Evolutionary conservation across 2,113 vertebrate species (phyloP).

Genomic region (Clarias batrachus): DNA sequence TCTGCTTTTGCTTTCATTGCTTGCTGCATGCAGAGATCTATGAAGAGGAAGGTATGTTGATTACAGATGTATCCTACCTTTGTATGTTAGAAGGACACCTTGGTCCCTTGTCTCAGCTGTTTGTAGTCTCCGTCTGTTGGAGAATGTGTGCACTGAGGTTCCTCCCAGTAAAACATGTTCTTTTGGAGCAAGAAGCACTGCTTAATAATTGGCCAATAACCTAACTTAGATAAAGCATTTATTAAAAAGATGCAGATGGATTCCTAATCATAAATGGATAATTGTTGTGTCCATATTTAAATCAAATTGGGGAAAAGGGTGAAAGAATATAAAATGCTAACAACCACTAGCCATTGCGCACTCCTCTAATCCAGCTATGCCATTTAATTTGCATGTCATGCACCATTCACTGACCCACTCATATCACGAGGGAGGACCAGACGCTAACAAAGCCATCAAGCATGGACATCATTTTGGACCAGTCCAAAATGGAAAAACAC

Average conservation of each 20-base stretch:
- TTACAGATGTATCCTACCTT: slow-evolving; percentile 50
- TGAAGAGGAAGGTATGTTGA: slow-evolving; percentile 76
- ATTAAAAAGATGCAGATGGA: neutral
- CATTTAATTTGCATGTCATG: slow-evolving; percentile 67
- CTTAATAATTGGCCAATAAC: slow-evolving; percentile 43
- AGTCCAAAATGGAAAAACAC: slow-evolving; percentile 38
- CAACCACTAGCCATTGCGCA: slow-evolving; percentile 47
- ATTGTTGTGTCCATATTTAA: slow-evolving; percentile 3
- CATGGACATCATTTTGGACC: slow-evolving; percentile 38
- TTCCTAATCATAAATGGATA: neutral
- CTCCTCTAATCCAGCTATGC: slow-evolving; percentile 57
- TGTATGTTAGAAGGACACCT: slow-evolving; percentile 58
- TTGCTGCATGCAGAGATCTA: slow-evolving; percentile 75
- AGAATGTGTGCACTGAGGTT: slow-evolving; percentile 55
- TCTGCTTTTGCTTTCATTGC: slow-evolving; percentile 69
- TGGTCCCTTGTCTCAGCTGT: slow-evolving; percentile 47
- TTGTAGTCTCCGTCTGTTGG: slow-evolving; percentile 56
- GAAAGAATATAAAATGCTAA: slow-evolving; percentile 66
- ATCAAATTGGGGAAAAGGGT: slow-evolving; percentile 59
- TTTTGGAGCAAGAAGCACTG: slow-evolving; percentile 56
- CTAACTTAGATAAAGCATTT: neutral
- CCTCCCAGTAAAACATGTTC: slow-evolving; percentile 47
- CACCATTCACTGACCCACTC: slow-evolving; percentile 46
- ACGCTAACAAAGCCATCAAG: slow-evolving; percentile 13
- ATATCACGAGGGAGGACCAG: slow-evolving; percentile 39